A percentile compares a stretch with the other conserved stretches of the same genome.
phyloP scores from a whole-genome alignment of 2,888 invertebrate genomes.

The Machimus atricapillus region DNA sequence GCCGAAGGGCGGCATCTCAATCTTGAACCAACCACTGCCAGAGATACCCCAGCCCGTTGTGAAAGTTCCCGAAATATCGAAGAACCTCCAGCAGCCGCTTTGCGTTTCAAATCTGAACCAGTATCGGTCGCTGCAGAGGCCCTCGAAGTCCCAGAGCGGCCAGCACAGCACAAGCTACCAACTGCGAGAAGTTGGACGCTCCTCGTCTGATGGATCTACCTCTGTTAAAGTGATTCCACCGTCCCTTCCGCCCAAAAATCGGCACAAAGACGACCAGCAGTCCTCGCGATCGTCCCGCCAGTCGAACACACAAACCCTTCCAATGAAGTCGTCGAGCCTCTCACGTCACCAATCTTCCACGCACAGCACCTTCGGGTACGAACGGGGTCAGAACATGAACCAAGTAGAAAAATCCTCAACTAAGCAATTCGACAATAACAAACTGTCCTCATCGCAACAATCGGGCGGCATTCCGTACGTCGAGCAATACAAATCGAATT shows the following conservation, averaged over 20 bases:
- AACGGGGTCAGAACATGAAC: constrained; percentile 53
- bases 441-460: constrained; percentile 17
- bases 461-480: constrained; percentile 52
- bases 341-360: constrained; percentile 51
- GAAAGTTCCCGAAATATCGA: constrained; percentile 50
- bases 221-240: constrained; percentile 53
- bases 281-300: constrained; percentile 52
- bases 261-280: constrained; percentile 55
- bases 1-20: constrained; percentile 54
- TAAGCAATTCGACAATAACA: constrained; percentile 43
- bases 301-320: constrained; percentile 59
- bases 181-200: constrained; percentile 39
- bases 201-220: constrained; percentile 21
- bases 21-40: constrained; percentile 62
- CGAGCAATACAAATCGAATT: constrained; percentile 54
- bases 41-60: constrained; percentile 57
- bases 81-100: constrained; percentile 61
- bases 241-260: constrained; percentile 61
- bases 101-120: constrained; percentile 64
- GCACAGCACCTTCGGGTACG: constrained; percentile 55
- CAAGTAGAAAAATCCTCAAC: constrained; percentile 49
- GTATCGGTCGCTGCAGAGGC: constrained; percentile 69
- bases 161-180: constrained; percentile 44
- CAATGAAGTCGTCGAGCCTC: constrained; percentile 57
- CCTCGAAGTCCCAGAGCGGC: constrained; percentile 52